A percentile compares a stretch with the other conserved stretches of the same genome.
phyloP scores from a whole-genome alignment of 2,797 vertebrate genomes.

The Emys orbicularis region DNA sequence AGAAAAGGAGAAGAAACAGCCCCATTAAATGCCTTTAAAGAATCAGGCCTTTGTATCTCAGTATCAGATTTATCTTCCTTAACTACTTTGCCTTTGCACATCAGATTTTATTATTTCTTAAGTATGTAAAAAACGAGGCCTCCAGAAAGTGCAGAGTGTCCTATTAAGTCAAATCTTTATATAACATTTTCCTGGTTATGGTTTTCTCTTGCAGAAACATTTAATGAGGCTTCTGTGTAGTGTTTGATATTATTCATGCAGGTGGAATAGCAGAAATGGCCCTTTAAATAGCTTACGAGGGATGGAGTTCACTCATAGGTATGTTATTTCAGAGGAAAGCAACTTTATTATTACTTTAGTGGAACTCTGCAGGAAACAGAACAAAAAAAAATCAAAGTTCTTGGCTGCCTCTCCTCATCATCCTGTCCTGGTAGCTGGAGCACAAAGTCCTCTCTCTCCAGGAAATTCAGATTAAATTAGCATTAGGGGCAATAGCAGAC shows the following conservation, averaged over 20 bases:
- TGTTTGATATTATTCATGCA: constrained; percentile 55
- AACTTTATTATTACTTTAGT: constrained; percentile 66
- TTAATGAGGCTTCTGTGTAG: constrained; percentile 52
- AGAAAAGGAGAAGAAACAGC: constrained; percentile 13
- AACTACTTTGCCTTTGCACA: constrained; percentile 12
- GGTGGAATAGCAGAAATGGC: constrained; percentile 48
- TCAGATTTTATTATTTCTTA: constrained; percentile 29
- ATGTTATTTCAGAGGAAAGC: constrained; percentile 65
- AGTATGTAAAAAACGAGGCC: constrained; percentile 7
- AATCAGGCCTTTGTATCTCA: not conserved
- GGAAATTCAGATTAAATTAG: constrained; percentile 62
- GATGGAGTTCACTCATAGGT: constrained; percentile 51
- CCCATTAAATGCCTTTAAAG: constrained; percentile 19
- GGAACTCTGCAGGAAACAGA: constrained; percentile 53
- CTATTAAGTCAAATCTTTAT: constrained; percentile 37
- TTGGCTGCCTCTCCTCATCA: constrained; percentile 35
- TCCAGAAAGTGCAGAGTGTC: not conserved
- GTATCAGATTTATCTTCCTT: not conserved
- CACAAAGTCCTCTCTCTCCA: not conserved
- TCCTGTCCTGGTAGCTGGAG: not conserved
- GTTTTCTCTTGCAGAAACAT: constrained; percentile 13
- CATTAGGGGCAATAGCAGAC: not conserved
- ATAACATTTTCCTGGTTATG: constrained; percentile 22
- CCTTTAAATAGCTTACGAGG: constrained; percentile 38
- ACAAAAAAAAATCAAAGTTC: not conserved